Base-by-base conservation (phyloP, 2,888 invertebrate species). In the Euzetes globulus region DNA sequence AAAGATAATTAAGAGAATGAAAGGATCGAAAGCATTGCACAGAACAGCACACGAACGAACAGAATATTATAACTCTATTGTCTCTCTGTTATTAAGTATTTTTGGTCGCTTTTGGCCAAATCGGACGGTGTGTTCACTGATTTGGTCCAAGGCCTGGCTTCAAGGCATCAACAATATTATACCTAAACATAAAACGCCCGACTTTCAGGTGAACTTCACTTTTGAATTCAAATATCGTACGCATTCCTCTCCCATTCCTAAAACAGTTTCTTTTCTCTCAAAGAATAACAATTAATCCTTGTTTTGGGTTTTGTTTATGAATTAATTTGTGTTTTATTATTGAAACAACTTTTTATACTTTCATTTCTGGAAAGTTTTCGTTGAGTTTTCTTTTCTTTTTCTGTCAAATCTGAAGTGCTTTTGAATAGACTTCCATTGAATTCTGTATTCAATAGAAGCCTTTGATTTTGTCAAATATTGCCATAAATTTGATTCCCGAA, bases 101-200 rank as follows among this genome's bases (percentile, higher is more conserved):
- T 50, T 50, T 50, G 50, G 17, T 11, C 17, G 50, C 17, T 50
- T 50, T 50, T 19, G 50, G 7, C 50, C 50, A 50, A 50, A 50
- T 50, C 50, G 19, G 50, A n/a, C n/a, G 17, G n/a, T 50, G 11
- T 50, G 50, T 50, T 17, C 50, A 50, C 50, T 58, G 29, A 58
- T 27, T 19, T 58, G 58, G 58, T 58, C 58, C 58, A 58, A 58
- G 58, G 58, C 25, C 58, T 58, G 17, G 58, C 58, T 58, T 25
- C 27, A 58, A 58, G 58, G 58, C 63, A 63, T 63, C 29, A 33
- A 33, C 25, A 7, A 33, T 33, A 13, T 5, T 22, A 25, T 19
- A 63, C n/a, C 63, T 63, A 55, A 55, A 63, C 63, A 63, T 63
- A 37, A 63, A 63, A 29, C 33, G 63, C 33, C 63, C 22, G 55